These are phyloP conservation scores for Amphimallon solstitiale DNA, from an alignment of 2,888 invertebrate species.

Conservation along the genomic window DNA sequence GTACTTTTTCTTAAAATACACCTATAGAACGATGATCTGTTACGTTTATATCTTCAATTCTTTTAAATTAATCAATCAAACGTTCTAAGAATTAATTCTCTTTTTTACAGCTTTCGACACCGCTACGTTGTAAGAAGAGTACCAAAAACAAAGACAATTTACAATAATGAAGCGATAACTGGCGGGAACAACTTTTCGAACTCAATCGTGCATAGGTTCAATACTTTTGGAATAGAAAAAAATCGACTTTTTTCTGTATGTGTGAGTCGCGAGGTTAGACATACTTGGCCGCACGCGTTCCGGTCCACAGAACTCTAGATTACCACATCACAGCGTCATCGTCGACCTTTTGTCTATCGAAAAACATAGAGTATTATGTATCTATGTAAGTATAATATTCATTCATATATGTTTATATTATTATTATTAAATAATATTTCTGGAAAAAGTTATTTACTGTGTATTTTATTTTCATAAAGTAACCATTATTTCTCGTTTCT, in stretches of 20 bases:
- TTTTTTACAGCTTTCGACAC: not conserved
- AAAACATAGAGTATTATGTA: constrained; percentile 37
- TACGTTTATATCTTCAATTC: constrained; percentile 16
- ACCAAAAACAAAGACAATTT: constrained; percentile 32
- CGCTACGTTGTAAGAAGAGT: not conserved
- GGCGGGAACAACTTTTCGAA: constrained; percentile 5
- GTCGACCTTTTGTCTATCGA: constrained; percentile 42
- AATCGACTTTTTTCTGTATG: constrained; percentile 4
- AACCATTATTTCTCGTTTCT: too few relatives aligned
- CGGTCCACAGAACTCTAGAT: constrained; percentile 46
- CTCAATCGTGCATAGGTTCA: constrained; percentile 34
- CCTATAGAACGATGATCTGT: constrained; percentile 1
- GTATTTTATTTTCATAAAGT: too few relatives aligned
- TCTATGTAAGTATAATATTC: too few relatives aligned
- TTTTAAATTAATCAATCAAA: constrained; percentile 9
- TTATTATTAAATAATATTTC: too few relatives aligned
- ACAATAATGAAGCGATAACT: constrained; percentile 24
- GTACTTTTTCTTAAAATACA: not conserved
- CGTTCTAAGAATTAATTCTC: constrained; percentile 8
- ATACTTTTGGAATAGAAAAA: constrained; percentile 20
- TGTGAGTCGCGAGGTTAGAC: constrained; percentile 16
- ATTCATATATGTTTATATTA: too few relatives aligned
- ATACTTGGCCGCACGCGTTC: constrained; percentile 38
- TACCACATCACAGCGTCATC: constrained; percentile 45
- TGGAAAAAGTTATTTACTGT: too few relatives aligned